Percentiles rank a stretch among this genome's conserved stretches.
These are phyloP conservation scores for Pangasianodon gigas DNA, from an alignment of 2,113 vertebrate species.

Conservation along the genomic window DNA sequence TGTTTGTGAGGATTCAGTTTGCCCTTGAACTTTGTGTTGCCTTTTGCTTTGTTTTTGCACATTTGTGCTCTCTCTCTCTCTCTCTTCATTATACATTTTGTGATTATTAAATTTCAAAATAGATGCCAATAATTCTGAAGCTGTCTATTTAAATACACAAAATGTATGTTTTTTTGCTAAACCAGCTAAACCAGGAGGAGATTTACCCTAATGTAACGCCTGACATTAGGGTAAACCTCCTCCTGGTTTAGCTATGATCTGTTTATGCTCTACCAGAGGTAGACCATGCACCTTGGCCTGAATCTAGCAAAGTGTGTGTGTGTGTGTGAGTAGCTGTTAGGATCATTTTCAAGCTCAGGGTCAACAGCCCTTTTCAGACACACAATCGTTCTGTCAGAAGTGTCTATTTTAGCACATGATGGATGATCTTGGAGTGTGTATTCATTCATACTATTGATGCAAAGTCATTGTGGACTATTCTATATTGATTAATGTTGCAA, in stretches of 20 bases:
- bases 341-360: constrained; percentile 40
- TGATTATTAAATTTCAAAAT: neutral
- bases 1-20: neutral
- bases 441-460: neutral
- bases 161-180: too few relatives aligned
- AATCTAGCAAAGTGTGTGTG: constrained; percentile 19
- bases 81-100: neutral
- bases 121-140: neutral
- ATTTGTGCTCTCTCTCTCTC: neutral
- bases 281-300: constrained; percentile 37
- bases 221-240: constrained; percentile 12
- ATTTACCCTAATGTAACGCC: too few relatives aligned
- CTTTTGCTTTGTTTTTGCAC: neutral
- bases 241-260: constrained; percentile 26
- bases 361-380: constrained; percentile 43
- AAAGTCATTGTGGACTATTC: neutral
- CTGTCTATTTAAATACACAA: neutral
- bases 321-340: constrained; percentile 35
- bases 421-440: neutral
- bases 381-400: constrained; percentile 23
- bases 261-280: constrained; percentile 26
- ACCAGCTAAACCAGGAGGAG: too few relatives aligned
- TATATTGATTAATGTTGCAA: neutral
- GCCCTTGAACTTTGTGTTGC: neutral
- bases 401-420: constrained; percentile 13